Evolutionary conservation across 37 sponge, comb jelly and placozoan species (phyloP).

Genomic region (Dysidea cf. avara): DNA sequence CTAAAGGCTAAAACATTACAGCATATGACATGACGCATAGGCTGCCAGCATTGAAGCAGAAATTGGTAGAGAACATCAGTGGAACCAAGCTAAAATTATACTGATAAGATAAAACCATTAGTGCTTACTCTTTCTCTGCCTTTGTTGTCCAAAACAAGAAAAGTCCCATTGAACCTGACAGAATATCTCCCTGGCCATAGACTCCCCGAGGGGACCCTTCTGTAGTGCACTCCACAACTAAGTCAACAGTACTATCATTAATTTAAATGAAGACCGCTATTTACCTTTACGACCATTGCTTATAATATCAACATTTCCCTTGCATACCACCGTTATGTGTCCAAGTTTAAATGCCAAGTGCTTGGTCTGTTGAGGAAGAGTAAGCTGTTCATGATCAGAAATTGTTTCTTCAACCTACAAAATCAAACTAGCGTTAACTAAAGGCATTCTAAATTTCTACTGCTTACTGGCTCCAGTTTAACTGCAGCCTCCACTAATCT

Average conservation of each 20-base stretch:
- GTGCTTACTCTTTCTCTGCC: slow-evolving; percentile 36
- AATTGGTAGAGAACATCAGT: too few species aligned
- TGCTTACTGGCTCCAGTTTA: not conserved
- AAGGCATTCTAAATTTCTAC: slow-evolving; percentile 12
- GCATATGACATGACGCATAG: slow-evolving; percentile 70
- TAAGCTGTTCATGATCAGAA: too few species aligned
- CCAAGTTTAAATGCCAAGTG: slow-evolving; percentile 60
- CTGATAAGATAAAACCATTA: too few species aligned
- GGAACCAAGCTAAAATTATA: too few species aligned
- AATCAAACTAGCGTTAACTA: too few species aligned
- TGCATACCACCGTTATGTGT: slow-evolving; percentile 71
- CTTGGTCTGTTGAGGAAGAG: slow-evolving; percentile 21
- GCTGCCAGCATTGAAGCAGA: slow-evolving; percentile 58
- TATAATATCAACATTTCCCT: slow-evolving; percentile 78
- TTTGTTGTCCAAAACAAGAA: slow-evolving; percentile 79
- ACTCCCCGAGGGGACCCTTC: slow-evolving; percentile 77
- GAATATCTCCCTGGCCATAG: slow-evolving; percentile 96
- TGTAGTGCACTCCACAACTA: slow-evolving; percentile 62
- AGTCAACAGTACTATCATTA: not conserved
- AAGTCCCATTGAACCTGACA: slow-evolving; percentile 83
- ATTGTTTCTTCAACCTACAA: too few species aligned
- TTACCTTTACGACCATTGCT: slow-evolving; percentile 69
- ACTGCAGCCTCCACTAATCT: slow-evolving; percentile 49
- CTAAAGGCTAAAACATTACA: slow-evolving; percentile 58
- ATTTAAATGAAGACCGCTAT: not conserved